Evolutionary conservation across 1,140 invertebrate species (phyloP).

Genomic region (Atopsyche davidsoni): DNA sequence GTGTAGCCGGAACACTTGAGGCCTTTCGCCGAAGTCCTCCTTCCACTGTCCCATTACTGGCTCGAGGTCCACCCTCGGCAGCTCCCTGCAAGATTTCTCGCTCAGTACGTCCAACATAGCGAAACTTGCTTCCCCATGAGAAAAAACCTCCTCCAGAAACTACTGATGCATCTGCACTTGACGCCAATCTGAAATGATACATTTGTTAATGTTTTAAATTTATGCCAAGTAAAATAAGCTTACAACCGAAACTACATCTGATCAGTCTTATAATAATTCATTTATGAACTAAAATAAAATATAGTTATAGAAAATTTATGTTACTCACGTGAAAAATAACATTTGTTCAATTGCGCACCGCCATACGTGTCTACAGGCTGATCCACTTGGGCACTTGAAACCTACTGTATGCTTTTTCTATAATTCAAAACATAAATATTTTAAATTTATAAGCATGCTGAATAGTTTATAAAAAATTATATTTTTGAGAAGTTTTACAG

Average conservation of each 20-base stretch:
- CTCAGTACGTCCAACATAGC: constrained; percentile 83
- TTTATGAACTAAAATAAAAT: no score
- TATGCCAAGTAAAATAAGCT: no score
- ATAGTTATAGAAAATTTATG: no score
- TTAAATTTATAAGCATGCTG: not conserved
- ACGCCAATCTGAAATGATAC: constrained; percentile 61
- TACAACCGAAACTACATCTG: no score
- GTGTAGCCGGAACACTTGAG: constrained; percentile 76
- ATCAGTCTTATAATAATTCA: no score
- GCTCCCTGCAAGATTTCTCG: constrained; percentile 65
- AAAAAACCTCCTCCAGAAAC: constrained; percentile 91
- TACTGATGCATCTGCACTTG: constrained; percentile 78
- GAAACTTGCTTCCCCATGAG: constrained; percentile 90
- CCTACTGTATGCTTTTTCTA: constrained; percentile 96
- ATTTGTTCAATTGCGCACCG: constrained; percentile 94
- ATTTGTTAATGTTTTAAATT: constrained; percentile 21
- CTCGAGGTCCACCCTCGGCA: constrained; percentile 11
- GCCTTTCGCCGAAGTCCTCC: constrained; percentile 66
- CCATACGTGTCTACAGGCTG: constrained; percentile 91
- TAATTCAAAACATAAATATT: constrained; percentile 37
- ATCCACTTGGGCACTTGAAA: constrained; percentile 87
- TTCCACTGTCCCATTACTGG: constrained; percentile 46
- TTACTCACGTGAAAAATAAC: constrained; percentile 93
- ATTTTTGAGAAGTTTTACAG: not conserved
- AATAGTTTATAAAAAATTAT: not conserved